phyloP scores from a whole-genome alignment of 2,888 invertebrate genomes.

The Zaprionus lineosus region DNA sequence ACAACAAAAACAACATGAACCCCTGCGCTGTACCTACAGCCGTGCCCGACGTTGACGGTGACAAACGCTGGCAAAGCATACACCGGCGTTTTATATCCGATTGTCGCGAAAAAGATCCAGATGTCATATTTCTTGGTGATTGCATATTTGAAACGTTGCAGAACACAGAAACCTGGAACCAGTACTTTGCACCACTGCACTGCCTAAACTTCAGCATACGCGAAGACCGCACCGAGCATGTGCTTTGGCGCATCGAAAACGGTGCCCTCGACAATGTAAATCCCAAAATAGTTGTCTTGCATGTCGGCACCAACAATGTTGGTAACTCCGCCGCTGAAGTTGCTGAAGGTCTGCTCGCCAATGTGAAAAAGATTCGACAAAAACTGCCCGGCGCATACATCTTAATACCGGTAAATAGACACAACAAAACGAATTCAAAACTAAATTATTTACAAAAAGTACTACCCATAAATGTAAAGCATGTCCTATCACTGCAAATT shows the following conservation, averaged over 20 bases:
- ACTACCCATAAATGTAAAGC: no score
- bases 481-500: no score
- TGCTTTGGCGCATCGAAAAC: conserved; percentile 94
- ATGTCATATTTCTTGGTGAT: conserved; percentile 95
- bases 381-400: conserved; percentile 92
- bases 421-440: background rate
- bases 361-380: conserved; percentile 88
- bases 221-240: conserved; percentile 93
- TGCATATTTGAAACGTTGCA: conserved; percentile 92
- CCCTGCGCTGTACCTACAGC: conserved; percentile 88
- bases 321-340: conserved; percentile 91
- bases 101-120: conserved; percentile 94
- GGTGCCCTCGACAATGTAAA: conserved; percentile 94
- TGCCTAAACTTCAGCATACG: conserved; percentile 93
- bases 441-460: no score
- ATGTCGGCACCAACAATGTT: conserved; percentile 95
- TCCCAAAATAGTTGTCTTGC: conserved; percentile 94
- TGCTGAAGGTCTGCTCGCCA: conserved; percentile 90
- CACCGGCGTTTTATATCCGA: conserved; percentile 93
- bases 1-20: conserved; percentile 84
- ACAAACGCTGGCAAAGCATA: conserved; percentile 85
- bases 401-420: conserved; percentile 89
- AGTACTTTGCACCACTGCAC: conserved; percentile 95
- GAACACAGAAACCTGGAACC: conserved; percentile 93
- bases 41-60: conserved; percentile 90